These are phyloP conservation scores for Philopedon plagiatum DNA, from an alignment of 2,888 invertebrate genomes.

Conservation along the genomic window DNA sequence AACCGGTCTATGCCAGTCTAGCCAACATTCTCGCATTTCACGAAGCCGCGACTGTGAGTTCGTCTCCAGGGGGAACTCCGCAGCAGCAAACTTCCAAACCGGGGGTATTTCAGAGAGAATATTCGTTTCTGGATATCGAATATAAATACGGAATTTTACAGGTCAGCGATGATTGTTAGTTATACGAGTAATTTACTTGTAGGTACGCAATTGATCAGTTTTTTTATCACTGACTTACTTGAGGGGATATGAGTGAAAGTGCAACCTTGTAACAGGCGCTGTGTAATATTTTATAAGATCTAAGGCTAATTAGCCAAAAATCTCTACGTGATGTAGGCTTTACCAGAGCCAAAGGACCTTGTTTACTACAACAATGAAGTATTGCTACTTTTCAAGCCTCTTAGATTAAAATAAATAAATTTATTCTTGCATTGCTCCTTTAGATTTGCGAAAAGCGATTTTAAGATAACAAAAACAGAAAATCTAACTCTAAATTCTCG, in stretches of 20 bases:
- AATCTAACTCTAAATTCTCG: not conserved
- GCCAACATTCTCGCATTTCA: constrained; percentile 90
- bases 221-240: too few relatives aligned
- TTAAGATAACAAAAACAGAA: not conserved
- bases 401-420: too few relatives aligned
- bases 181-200: not conserved
- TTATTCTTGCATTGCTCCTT: too few relatives aligned
- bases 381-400: too few relatives aligned
- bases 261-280: too few relatives aligned
- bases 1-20: constrained; percentile 90
- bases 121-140: constrained; percentile 92
- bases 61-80: constrained; percentile 55
- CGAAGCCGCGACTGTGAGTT: constrained; percentile 70
- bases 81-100: constrained; percentile 65
- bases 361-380: too few relatives aligned
- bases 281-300: too few relatives aligned
- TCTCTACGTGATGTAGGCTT: too few relatives aligned
- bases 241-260: too few relatives aligned
- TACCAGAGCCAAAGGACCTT: too few relatives aligned
- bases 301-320: too few relatives aligned
- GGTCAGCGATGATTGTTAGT: constrained; percentile 72
- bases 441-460: not conserved
- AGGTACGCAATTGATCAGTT: not conserved
- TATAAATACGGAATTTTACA: constrained; percentile 94
- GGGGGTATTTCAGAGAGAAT: constrained; percentile 82